Evolutionary conservation across 2,113 vertebrate genomes (phyloP), one percentile per base, ranked within the genome.

Genomic region (Brachionichthys hirsutus): DNA sequence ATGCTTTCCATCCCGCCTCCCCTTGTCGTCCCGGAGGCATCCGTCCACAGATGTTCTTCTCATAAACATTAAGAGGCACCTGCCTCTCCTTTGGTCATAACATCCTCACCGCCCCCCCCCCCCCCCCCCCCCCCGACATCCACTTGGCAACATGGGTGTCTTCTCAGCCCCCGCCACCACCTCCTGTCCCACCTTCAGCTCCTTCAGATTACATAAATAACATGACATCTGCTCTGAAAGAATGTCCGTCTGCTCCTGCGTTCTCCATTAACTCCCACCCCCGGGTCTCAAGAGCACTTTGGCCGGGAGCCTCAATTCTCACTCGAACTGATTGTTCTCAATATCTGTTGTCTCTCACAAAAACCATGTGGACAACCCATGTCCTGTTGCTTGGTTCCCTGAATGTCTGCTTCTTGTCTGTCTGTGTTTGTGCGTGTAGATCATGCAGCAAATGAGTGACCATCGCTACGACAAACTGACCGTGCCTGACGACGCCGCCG

Each of bases 371-470:
- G 48, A 45, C 6, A 30, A 22, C 41, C 30, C 12, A 20, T 17
- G 24, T n/a, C 2, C 14, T 62, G 30, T 12, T 13, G 16, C 55
- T 52, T 38, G 13, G 54, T 60, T 49, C 12, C 12, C 20, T 36
- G 5, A n/a, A 12, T 51, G 14, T 71, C 9, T 41, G 4, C 40
- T 54, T 57, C 0, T 40, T 74, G 58, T 89, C 67, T 81, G 8
- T 63, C 9, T 75, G 2, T 54, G 12, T 42, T 19, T 69, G 9
- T 20, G 35, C 67, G 15, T 67, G 9, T 71, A 98, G 97, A 95
- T 92, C 64, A 98, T 99, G 95, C 95, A 98, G 18, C 95, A 99
- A 81, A 95, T 98, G 94, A 98, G 95, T 0, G 95, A 99, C 86
- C 94, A 98, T 73, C 94, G 93, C 78, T 99, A 99, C 0, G 95